Evolutionary conservation across 2,888 invertebrate species (phyloP).

Genomic region (Leptura quadrifasciata): DNA sequence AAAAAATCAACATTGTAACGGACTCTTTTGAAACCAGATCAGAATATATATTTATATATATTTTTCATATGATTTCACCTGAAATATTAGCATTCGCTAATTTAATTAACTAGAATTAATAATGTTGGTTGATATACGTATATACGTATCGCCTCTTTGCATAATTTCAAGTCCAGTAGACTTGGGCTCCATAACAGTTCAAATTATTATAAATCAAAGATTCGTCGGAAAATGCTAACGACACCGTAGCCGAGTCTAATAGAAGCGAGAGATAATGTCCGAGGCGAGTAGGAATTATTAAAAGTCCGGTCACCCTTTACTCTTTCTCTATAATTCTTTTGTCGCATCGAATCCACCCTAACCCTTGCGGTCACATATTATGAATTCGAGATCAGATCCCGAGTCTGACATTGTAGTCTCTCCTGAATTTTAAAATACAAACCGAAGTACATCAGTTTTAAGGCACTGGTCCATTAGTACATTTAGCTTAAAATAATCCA

Average conservation of each 20-base stretch:
- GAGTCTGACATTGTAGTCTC: constrained; percentile 38
- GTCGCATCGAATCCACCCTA: constrained; percentile 56
- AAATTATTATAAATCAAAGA: constrained; percentile 55
- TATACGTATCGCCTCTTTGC: background rate
- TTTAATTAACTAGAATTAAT: too few relatives aligned
- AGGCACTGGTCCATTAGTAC: background rate
- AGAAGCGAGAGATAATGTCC: constrained; percentile 66
- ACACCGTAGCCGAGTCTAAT: constrained; percentile 38
- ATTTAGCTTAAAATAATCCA: background rate
- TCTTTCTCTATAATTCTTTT: constrained; percentile 70
- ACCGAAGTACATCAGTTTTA: background rate
- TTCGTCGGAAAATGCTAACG: constrained; percentile 52
- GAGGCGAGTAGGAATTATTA: constrained; percentile 68
- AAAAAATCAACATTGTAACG: too few relatives aligned
- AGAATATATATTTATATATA: too few relatives aligned
- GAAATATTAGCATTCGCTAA: too few relatives aligned
- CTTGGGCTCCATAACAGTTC: constrained; percentile 40
- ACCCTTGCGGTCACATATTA: constrained; percentile 57
- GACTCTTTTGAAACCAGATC: too few relatives aligned
- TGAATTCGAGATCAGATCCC: constrained; percentile 50
- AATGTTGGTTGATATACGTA: background rate
- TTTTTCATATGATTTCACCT: too few relatives aligned
- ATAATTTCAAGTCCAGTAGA: background rate
- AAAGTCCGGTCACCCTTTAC: constrained; percentile 70
- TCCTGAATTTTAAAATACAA: constrained; percentile 48